Percentiles rank a stretch among this genome's conserved stretches.
Conservation (phyloP, 2,888 invertebrate genomes). For the Anoncus sp. region DNA sequence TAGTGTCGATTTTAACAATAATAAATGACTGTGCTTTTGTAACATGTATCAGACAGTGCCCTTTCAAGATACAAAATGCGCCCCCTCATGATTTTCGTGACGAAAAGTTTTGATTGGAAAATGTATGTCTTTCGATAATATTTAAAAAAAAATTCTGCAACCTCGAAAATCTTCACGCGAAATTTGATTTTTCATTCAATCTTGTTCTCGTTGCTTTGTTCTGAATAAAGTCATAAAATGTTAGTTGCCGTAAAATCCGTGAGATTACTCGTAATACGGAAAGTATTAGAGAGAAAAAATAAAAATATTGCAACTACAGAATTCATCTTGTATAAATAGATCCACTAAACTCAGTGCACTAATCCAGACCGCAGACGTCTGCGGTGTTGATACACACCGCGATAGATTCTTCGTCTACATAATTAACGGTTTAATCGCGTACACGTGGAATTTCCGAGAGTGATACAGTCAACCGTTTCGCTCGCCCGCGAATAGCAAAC, state of each 20-base stretch:
- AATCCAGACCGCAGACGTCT: constrained; percentile 55
- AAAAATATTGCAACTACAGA: background rate
- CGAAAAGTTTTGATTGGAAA: no score
- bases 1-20: no score
- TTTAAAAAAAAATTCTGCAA: no score
- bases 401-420: constrained; percentile 54
- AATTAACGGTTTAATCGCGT: constrained; percentile 59
- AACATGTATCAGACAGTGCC: no score
- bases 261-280: background rate
- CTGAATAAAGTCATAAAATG: no score
- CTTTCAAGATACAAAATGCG: no score
- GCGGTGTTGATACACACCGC: constrained; percentile 44
- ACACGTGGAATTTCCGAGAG: constrained; percentile 49
- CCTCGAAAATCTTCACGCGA: no score
- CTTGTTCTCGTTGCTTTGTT: no score
- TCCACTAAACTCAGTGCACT: constrained; percentile 8
- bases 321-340: constrained; percentile 1
- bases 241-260: background rate
- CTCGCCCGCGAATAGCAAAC: constrained; percentile 33
- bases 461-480: constrained; percentile 31
- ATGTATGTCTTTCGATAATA: no score
- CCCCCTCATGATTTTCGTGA: no score
- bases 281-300: background rate
- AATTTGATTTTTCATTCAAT: no score
- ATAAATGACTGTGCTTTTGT: no score